These are phyloP conservation scores for Cecropterus lyciades DNA, from an alignment of 1,140 invertebrate species.

Conservation along the genomic window DNA sequence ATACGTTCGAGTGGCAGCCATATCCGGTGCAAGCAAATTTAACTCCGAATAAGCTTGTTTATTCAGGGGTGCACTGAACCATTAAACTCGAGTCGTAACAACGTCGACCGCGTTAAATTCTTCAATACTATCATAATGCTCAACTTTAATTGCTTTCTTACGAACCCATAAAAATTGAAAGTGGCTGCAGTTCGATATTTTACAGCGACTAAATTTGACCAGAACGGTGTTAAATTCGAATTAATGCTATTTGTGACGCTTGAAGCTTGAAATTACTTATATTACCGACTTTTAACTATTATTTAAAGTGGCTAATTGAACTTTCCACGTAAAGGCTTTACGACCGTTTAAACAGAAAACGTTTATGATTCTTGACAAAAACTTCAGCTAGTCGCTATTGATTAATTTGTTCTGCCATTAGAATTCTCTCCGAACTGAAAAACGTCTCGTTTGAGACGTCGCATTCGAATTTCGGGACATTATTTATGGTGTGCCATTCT, in stretches of 20 bases:
- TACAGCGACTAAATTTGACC: conserved; percentile 55
- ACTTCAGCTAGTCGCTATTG: conserved; percentile 50
- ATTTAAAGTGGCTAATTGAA: not conserved
- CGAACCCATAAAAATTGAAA: conserved; percentile 73
- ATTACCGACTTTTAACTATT: not conserved
- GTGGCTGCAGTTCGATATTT: conserved; percentile 70
- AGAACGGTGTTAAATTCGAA: conserved; percentile 56
- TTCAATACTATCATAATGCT: conserved; percentile 81
- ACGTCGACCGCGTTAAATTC: conserved; percentile 78
- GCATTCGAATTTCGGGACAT: conserved; percentile 66
- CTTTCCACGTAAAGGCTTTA: conserved; percentile 35
- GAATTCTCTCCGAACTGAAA: conserved; percentile 66
- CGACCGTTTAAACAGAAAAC: conserved; percentile 49
- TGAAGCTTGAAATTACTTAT: not conserved
- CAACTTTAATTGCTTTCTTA: conserved; percentile 80
- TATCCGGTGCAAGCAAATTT: conserved; percentile 82
- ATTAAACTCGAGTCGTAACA: conserved; percentile 75
- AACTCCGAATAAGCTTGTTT: conserved; percentile 79
- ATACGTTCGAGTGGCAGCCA: conserved; percentile 76
- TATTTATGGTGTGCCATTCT: conserved; percentile 81
- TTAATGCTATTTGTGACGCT: conserved; percentile 48
- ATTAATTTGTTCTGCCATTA: conserved; percentile 74
- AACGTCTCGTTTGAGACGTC: conserved; percentile 56
- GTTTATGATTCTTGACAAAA: conserved; percentile 41
- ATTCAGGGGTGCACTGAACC: conserved; percentile 82